Conservation (phyloP, 2,797 vertebrate species). For the Myripristis murdjan region DNA sequence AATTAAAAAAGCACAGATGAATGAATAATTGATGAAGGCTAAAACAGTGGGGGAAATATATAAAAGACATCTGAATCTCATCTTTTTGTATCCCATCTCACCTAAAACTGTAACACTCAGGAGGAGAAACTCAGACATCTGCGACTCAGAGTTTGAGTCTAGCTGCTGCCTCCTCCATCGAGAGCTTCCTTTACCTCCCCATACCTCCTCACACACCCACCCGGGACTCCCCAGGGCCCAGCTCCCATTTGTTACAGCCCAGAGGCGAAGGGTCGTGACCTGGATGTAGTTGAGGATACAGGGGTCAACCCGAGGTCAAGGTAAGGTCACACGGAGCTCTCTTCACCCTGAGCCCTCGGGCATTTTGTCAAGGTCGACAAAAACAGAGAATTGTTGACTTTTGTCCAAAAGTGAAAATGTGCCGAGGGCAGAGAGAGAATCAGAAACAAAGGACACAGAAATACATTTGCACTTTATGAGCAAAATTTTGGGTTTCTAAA, state of each 20-base stretch:
- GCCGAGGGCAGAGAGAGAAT: background rate
- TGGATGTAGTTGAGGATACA: slow-evolving; percentile 83
- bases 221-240: slow-evolving; percentile 20
- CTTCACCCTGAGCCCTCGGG: slow-evolving; percentile 37
- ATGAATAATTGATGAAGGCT: too few relatives aligned
- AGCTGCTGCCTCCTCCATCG: slow-evolving; percentile 39
- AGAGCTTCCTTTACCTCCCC: slow-evolving; percentile 54
- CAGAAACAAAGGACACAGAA: too few relatives aligned
- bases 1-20: too few relatives aligned
- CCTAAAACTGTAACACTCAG: background rate
- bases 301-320: slow-evolving; percentile 71
- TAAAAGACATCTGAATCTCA: slow-evolving; percentile 8
- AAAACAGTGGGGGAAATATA: too few relatives aligned
- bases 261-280: slow-evolving; percentile 74
- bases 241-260: slow-evolving; percentile 57
- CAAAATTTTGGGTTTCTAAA: too few relatives aligned
- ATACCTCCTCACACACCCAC: background rate
- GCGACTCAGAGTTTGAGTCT: slow-evolving; percentile 47
- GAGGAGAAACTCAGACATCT: slow-evolving; percentile 29
- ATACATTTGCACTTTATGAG: too few relatives aligned
- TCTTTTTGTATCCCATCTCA: background rate
- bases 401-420: slow-evolving; percentile 9
- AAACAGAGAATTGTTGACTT: slow-evolving; percentile 15
- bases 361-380: slow-evolving; percentile 48
- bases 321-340: slow-evolving; percentile 58